Evolutionary conservation across 2,888 invertebrate species (phyloP), one percentile per base, ranked within the genome.

Genomic region (Plutella xylostella): DNA sequence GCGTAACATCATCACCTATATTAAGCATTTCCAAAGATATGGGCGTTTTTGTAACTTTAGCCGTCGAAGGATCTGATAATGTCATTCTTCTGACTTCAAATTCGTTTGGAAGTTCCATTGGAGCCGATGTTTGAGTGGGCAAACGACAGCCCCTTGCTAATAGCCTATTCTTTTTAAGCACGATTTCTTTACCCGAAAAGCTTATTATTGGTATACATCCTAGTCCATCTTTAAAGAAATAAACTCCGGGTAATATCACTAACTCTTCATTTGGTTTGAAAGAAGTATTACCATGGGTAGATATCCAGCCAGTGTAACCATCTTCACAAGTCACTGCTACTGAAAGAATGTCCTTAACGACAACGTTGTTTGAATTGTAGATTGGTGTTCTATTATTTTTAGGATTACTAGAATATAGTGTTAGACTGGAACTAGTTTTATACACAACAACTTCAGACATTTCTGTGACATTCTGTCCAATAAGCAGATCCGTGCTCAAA

Each of bases 381-480:
- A 38, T 9, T 19, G 11, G 11, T 6, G n/a, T n/a, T 19, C 20
- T 38, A n/a, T 38, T n/a, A 11, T 9, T 19, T 9, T 20, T 20
- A 6, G 6, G 20, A 9, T 18, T 38, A 38, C 20, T 14, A 9
- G 38, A 38, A 12, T 38, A 38, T 3, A 38, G 21, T 9, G 15
- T n/a, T 6, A 38, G 38, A n/a, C 21, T 11, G 4, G 19, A 19
- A 9, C 7, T 11, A n/a, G 28, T 42, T 42, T 20, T 42, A 14
- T 20, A 42, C 5, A 20, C 25, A 12, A 20, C 12, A 1, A 20
- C 40, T 25, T 17, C 31, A 31, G 42, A 33, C n/a, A 19, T 11
- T 31, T 42, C 42, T 4, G 31, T 42, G 7, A 42, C 18, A 17
- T 30, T 18, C 33, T 42, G 42, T 9, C 42, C 42, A 11, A 42